Base-by-base conservation (phyloP, 2,888 invertebrate genomes). In the Miltochrista miniata region DNA sequence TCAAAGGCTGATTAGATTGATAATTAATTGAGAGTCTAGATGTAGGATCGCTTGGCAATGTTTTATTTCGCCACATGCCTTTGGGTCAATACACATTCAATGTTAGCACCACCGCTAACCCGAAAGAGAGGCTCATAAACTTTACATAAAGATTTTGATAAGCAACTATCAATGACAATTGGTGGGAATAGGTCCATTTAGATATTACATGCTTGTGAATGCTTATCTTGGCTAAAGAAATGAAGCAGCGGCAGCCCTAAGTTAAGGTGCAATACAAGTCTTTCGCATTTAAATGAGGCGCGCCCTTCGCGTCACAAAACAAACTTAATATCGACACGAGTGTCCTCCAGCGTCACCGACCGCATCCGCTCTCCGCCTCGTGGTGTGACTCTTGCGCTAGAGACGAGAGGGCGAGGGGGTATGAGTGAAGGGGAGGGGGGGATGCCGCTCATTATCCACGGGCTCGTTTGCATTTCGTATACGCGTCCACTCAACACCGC, bases 211-310 rank as follows among this genome's bases (percentile, higher is more conserved):
- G 18, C 5, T 24, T 24, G 18, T 24, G 18, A 24, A 24, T 38
- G 11, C 1, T 9, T 13, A 1, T 14, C 38, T 38, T 18, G 3
- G 9, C n/a, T 11, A 11, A 10, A 38, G 18, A 15, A n/a, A 1
- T 10, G 30, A 12, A 24, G 9, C 11, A 40, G 31, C 33, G 10
- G 0, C 45, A 53, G 8, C 54, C 49, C 54, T 58, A 36, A 8
- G 30, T n/a, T 30, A 7, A 30, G 45, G 45, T 56, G 62, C 56
- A 60, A 58, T 56, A 61, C 63, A 52, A 50, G 56, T 66, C 64
- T 74, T 74, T 73, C 72, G 72, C 70, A 81, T 80, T 83, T 76
- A 74, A 78, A 81, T 80, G 61, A 72, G 64, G 47, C 46, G 51
- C 67, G 64, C 71, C 70, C 75, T 66, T 60, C 62, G 64, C 70